A percentile compares a stretch with the other conserved stretches of the same genome.
Evolutionary conservation across 1,140 invertebrate species (phyloP).

Genomic region (Brachionus calyciflorus): DNA sequence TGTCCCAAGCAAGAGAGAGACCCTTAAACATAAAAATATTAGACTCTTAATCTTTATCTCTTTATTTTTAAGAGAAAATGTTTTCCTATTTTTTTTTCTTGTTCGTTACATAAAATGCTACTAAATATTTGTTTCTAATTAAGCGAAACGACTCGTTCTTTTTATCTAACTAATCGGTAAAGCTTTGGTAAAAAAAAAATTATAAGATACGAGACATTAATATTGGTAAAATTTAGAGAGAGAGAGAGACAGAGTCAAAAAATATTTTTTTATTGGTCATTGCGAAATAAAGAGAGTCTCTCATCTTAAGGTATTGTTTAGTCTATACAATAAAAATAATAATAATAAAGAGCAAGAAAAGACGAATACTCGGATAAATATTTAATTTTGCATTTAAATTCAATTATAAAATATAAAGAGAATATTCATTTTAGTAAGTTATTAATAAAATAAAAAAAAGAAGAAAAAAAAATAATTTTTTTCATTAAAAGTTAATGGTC

Average conservation of each 20-base stretch:
- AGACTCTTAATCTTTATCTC: conserved; percentile 25
- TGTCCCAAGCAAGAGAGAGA: background rate
- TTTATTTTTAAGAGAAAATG: conserved; percentile 29
- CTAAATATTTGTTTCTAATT: conserved; percentile 37
- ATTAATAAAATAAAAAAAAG: background rate
- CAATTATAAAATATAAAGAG: conserved; percentile 25
- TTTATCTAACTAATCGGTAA: too few species aligned
- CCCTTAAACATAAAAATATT: too few species aligned
- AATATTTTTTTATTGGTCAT: background rate
- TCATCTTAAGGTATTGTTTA: background rate
- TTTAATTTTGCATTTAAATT: conserved; percentile 41
- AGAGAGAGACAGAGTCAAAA: too few species aligned
- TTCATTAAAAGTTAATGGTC: too few species aligned
- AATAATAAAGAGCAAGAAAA: background rate
- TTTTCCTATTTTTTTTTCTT: background rate
- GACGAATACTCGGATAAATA: conserved; percentile 34
- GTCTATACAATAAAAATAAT: background rate
- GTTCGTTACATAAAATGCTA: conserved; percentile 34
- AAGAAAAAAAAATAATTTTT: too few species aligned
- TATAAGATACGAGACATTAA: too few species aligned
- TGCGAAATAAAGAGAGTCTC: background rate
- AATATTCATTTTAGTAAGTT: background rate
- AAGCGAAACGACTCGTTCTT: too few species aligned
- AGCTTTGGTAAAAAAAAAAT: too few species aligned
- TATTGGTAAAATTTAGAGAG: too few species aligned